Percentiles rank a stretch among this genome's conserved stretches.
Evolutionary conservation across 2,888 invertebrate genomes (phyloP).

Genomic region (Leptinotarsa peninsularis): DNA sequence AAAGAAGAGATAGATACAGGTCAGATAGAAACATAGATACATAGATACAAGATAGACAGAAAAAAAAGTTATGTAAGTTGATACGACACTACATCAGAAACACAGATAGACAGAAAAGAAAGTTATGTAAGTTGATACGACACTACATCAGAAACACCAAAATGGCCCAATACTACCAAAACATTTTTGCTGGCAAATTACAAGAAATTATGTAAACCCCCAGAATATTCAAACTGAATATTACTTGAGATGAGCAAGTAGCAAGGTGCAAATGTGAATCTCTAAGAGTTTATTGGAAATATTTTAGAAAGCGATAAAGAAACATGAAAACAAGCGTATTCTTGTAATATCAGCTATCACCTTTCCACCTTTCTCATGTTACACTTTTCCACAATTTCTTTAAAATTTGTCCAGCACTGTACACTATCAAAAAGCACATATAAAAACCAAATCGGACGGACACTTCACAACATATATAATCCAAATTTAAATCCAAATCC

Average conservation of each 20-base stretch:
- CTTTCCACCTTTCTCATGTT: background rate
- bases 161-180: background rate
- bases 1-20: background rate
- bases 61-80: too few relatives aligned
- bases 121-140: background rate
- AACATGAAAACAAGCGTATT: background rate
- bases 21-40: slow-evolving; percentile 5
- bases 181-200: background rate
- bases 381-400: slow-evolving; percentile 3
- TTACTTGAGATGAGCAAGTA: background rate
- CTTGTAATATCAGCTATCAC: background rate
- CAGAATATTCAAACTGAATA: background rate
- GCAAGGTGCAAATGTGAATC: background rate
- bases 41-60: too few relatives aligned
- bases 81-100: slow-evolving; percentile 4
- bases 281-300: too few relatives aligned
- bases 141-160: slow-evolving; percentile 1
- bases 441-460: slow-evolving; percentile 41
- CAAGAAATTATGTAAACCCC: background rate
- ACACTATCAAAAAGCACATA: slow-evolving; percentile 48
- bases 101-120: background rate
- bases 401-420: slow-evolving; percentile 39
- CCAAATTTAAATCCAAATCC: slow-evolving; percentile 48
- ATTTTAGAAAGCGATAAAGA: too few relatives aligned
- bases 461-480: slow-evolving; percentile 46